phyloP scores from a whole-genome alignment of 1,140 invertebrate genomes.

The Acarapis woodi region DNA sequence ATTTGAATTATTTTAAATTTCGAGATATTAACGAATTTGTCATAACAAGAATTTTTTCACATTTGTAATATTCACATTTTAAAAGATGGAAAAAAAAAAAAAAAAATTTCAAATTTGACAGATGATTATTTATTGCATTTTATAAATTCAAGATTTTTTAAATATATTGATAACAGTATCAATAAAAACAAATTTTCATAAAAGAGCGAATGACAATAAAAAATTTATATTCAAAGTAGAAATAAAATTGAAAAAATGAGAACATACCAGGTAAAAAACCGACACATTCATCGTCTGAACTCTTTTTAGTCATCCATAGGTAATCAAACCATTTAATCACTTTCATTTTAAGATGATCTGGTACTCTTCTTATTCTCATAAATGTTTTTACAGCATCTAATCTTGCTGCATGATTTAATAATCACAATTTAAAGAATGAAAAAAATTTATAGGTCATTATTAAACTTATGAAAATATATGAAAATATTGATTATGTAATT shows the following conservation, averaged over 20 bases:
- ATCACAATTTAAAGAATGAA: too few species aligned
- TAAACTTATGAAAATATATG: neutral
- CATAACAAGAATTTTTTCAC: too few species aligned
- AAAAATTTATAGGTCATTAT: neutral
- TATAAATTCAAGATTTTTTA: neutral
- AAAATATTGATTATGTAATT: too few species aligned
- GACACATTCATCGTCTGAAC: conserved; percentile 78
- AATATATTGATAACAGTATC: neutral
- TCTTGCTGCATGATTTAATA: too few species aligned
- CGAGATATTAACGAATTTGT: too few species aligned
- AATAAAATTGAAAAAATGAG: neutral
- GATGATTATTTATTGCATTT: neutral
- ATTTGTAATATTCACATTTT: too few species aligned
- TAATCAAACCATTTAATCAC: conserved; percentile 99
- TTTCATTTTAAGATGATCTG: conserved; percentile 76
- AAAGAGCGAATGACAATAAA: neutral
- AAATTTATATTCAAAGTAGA: neutral
- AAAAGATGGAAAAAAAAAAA: neutral
- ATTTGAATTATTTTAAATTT: too few species aligned
- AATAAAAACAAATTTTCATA: neutral
- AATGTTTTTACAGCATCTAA: conserved; percentile 93
- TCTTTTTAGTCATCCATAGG: conserved; percentile 91
- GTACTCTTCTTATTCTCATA: conserved; percentile 82
- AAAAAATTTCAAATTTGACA: neutral
- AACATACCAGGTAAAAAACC: conserved; percentile 47